Base-by-base conservation (phyloP, 2,113 vertebrate species). In the Clarias batrachus region DNA sequence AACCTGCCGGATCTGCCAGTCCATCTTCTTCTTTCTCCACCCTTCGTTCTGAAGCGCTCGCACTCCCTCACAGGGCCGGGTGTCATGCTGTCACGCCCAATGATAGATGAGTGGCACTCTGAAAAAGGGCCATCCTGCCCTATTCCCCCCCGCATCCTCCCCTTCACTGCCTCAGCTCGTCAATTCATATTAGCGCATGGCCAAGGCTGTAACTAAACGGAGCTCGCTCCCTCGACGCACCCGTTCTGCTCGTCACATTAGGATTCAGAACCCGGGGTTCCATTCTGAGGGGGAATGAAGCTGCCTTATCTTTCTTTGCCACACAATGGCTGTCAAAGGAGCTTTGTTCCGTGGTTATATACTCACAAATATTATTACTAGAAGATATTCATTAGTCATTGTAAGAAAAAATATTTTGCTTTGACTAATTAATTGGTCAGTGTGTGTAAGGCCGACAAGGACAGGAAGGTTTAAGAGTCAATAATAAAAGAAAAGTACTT, bases 51-150 rank as follows among this genome's bases (percentile, higher is more conserved):
- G 78, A 83, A 82, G 86, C 85, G 33, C 85, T 70, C 81, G 30
- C 79, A 79, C 62, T 85, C 54, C 82, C 82, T 85, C 73, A 56
- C 62, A 41, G 68, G 86, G 73, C 54, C 83, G 65, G 82, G 62
- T 87, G 88, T 85, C 86, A 87, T 71, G 25, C 65, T 82, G 88
- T 85, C 85, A 87, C 74, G 37, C 73, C 66, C 68, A 85, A 86
- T 89, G 86, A 88, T 84, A 85, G 86, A 89, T 87, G 88, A 87
- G 79, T 83, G 85, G 66, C 85, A 62, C 79, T 63, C 56, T 86
- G 66, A 86, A 81, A 48, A 86, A 62, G n/a, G 86, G 41, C 70
- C 80, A 66, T 76, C 70, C 86, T 87, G 68, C 80, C 79, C 80
- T 82, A 76, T 66, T 56, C 59, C 82, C 85, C 74, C 6, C 14